phyloP scores from a whole-genome alignment of 1,140 invertebrate species.

The Euura lappo region DNA sequence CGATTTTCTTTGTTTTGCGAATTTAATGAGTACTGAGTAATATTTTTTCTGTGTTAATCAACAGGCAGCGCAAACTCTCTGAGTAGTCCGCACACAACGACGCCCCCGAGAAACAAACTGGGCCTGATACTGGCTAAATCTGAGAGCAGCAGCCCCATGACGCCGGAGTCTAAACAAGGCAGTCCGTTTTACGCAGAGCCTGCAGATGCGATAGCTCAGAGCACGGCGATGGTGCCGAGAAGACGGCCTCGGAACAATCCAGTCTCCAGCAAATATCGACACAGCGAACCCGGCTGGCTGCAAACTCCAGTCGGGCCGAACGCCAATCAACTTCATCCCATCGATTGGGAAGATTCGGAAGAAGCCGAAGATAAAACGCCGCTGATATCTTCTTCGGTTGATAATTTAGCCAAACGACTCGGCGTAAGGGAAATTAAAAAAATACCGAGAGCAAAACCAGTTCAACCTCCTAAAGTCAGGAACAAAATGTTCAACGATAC shows the following conservation, averaged over 20 bases:
- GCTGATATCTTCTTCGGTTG: constrained; percentile 71
- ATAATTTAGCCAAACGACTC: constrained; percentile 64
- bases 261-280: constrained; percentile 59
- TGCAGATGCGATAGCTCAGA: constrained; percentile 78
- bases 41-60: neutral
- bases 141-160: constrained; percentile 51
- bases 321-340: constrained; percentile 60
- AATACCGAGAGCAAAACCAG: constrained; percentile 71
- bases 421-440: constrained; percentile 56
- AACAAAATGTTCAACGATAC: constrained; percentile 68
- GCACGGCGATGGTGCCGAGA: constrained; percentile 52
- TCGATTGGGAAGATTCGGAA: constrained; percentile 65
- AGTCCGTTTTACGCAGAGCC: constrained; percentile 94
- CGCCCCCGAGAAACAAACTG: constrained; percentile 54
- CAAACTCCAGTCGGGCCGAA: constrained; percentile 51
- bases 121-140: constrained; percentile 52
- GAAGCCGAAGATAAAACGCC: constrained; percentile 56
- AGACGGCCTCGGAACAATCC: constrained; percentile 46
- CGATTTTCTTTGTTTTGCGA: neutral
- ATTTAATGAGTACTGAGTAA: too few relatives aligned
- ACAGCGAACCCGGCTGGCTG: constrained; percentile 69
- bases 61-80: constrained; percentile 55
- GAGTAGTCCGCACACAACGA: constrained; percentile 49
- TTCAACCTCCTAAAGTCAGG: constrained; percentile 72
- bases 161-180: constrained; percentile 66